Conservation (phyloP, 2,797 vertebrate genomes). For the Acridotheres tristis region DNA sequence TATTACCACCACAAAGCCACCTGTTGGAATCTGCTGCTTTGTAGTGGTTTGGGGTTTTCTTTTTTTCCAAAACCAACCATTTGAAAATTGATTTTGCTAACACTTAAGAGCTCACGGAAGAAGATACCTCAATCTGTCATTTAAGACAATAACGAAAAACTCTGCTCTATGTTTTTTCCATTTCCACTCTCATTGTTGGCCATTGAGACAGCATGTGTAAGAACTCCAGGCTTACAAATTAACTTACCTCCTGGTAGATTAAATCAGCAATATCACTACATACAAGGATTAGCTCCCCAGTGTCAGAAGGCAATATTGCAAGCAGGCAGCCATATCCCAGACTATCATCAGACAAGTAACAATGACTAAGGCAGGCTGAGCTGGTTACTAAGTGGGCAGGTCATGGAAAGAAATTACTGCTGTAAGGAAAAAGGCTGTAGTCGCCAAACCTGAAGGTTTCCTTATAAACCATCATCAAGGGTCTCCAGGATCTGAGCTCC, state of each 20-base stretch:
- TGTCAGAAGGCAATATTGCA: slow-evolving; percentile 1
- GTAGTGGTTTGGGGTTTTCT: neutral
- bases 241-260: slow-evolving; percentile 60
- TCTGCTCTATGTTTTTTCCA: neutral
- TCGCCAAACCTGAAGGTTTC: neutral
- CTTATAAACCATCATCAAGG: neutral
- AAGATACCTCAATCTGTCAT: neutral
- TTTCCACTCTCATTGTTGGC: neutral
- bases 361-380: neutral
- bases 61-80: neutral
- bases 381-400: neutral
- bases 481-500: neutral
- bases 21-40: neutral
- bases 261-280: slow-evolving; percentile 27
- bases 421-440: neutral
- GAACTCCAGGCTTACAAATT: slow-evolving; percentile 23
- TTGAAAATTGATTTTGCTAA: slow-evolving; percentile 29
- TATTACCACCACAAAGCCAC: neutral
- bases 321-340: neutral
- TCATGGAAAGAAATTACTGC: neutral
- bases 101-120: neutral
- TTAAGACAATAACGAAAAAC: slow-evolving; percentile 1
- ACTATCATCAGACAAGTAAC: neutral
- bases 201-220: neutral
- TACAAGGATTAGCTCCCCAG: slow-evolving; percentile 5